These are phyloP conservation scores for Copsychus sechellarum DNA, from an alignment of 2,113 vertebrate species.

Conservation along the genomic window DNA sequence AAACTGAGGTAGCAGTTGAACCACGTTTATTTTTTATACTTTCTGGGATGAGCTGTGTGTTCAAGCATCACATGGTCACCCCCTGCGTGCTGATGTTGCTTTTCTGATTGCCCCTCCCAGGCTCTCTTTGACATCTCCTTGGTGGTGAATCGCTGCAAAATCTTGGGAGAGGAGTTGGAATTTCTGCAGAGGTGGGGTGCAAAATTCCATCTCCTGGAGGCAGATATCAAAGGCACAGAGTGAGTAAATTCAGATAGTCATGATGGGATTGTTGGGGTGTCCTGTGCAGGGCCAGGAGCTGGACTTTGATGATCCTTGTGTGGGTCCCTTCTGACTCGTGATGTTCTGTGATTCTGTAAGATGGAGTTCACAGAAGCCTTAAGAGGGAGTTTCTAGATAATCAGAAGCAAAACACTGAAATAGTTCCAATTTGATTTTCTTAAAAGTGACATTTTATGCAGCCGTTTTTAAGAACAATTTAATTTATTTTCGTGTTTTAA, in stretches of 20 bases:
- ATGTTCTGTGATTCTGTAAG: fast-evolving
- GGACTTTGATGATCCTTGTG: background rate
- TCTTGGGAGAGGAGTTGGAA: constrained; percentile 77
- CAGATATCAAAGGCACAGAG: constrained; percentile 64
- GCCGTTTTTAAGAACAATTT: background rate
- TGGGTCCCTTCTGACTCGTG: background rate
- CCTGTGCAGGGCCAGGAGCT: background rate
- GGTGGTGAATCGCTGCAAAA: constrained; percentile 70
- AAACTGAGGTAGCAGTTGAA: background rate
- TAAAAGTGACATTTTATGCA: background rate
- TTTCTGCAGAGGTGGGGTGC: constrained; percentile 80
- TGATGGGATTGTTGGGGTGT: background rate
- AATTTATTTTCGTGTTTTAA: background rate
- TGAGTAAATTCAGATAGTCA: constrained; percentile 44
- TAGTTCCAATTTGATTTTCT: background rate
- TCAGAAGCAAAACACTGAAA: background rate
- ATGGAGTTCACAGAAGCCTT: background rate
- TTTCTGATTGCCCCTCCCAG: constrained; percentile 45
- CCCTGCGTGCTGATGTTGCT: background rate
- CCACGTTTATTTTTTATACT: background rate
- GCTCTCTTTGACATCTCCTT: constrained; percentile 76
- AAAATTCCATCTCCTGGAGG: constrained; percentile 75
- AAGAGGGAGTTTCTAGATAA: background rate
- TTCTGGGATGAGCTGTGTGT: background rate
- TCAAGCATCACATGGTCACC: background rate